Conservation (phyloP, 2,113 vertebrate genomes). For the Telmatochromis sp. region DNA sequence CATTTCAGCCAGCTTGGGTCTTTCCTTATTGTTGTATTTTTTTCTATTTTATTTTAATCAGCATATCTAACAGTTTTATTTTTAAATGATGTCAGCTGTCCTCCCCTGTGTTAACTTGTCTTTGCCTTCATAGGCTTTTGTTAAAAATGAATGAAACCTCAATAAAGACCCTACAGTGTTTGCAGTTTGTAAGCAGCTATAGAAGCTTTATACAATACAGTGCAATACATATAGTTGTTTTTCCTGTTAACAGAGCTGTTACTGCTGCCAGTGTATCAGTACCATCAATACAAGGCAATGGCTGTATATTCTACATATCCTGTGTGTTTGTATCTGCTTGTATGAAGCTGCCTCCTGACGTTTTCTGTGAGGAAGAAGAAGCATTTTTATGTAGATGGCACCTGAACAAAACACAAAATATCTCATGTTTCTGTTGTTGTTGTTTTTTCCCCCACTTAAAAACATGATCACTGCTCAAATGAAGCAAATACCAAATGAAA, state of each 20-base stretch:
- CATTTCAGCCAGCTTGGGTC: accelerated
- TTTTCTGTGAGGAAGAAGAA: neutral
- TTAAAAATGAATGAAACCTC: neutral
- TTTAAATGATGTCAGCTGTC: neutral
- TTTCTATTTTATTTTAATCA: neutral
- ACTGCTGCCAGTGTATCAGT: neutral
- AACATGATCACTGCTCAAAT: neutral
- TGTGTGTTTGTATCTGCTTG: neutral
- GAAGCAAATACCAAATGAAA: accelerated
- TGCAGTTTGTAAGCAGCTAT: neutral
- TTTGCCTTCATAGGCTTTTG: neutral
- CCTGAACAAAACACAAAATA: neutral
- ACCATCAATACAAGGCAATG: neutral
- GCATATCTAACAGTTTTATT: neutral
- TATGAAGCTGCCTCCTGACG: neutral
- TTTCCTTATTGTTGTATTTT: neutral
- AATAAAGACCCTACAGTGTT: neutral
- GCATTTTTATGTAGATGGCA: neutral
- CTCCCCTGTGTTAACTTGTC: neutral
- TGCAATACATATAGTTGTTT: neutral
- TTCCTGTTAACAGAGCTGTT: neutral
- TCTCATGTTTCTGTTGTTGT: neutral
- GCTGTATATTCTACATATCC: neutral
- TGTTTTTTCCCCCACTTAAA: neutral
- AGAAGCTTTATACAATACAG: neutral